phyloP scores from a whole-genome alignment of 1,140 invertebrate genomes.

The Riptortus pedestris region DNA sequence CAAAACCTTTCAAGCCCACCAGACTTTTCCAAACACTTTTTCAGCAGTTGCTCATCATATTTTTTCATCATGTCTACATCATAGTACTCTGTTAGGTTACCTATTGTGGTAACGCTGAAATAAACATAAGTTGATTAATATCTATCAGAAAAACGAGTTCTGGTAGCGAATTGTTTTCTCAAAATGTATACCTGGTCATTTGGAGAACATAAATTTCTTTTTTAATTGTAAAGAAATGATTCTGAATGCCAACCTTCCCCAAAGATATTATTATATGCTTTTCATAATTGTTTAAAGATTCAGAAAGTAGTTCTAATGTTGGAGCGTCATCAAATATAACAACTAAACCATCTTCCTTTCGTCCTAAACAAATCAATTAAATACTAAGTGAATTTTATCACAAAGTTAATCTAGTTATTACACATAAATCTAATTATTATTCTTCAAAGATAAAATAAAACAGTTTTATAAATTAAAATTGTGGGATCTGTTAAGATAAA shows the following conservation, averaged over 20 bases:
- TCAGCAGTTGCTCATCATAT: background rate
- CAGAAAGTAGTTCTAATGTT: background rate
- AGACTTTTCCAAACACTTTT: background rate
- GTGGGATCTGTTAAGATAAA: background rate
- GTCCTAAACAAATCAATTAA: background rate
- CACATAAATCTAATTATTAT: background rate
- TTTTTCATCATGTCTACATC: background rate
- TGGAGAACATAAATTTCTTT: background rate
- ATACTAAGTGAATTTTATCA: background rate
- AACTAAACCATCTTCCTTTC: background rate
- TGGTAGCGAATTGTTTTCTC: background rate
- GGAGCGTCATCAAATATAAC: background rate
- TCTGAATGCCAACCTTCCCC: background rate
- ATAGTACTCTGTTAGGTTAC: background rate
- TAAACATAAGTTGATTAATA: background rate
- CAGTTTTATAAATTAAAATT: background rate
- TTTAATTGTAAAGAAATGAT: background rate
- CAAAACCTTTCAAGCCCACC: background rate
- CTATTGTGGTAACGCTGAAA: background rate
- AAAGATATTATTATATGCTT: background rate
- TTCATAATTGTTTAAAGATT: background rate
- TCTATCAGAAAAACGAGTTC: background rate
- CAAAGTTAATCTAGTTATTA: background rate
- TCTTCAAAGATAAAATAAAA: background rate
- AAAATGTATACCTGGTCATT: background rate